Percentiles rank a stretch among this genome's conserved stretches.
Evolutionary conservation across 2,113 vertebrate species (phyloP).

Genomic region (Gorsachius goisagi): DNA sequence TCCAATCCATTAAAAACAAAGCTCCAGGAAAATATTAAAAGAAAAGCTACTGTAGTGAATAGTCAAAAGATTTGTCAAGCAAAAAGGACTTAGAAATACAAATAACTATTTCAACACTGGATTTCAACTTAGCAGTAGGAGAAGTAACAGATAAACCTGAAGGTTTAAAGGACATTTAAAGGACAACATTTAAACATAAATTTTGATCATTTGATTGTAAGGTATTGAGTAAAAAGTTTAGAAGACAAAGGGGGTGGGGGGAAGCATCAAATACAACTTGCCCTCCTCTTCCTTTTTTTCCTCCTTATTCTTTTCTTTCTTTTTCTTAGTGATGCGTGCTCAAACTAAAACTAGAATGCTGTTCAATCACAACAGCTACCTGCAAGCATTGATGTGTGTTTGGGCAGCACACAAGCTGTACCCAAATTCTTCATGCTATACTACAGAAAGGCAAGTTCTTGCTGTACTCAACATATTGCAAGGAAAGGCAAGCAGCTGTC

Average conservation of each 20-base stretch:
- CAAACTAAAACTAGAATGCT: not conserved
- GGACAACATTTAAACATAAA: not conserved
- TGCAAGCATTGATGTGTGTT: rapidly evolving
- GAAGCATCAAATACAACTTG: not conserved
- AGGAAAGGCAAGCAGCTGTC: not conserved
- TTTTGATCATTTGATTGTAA: not conserved
- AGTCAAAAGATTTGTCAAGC: not conserved
- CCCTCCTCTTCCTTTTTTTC: not conserved
- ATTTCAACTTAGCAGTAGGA: not conserved
- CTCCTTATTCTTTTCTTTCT: not conserved
- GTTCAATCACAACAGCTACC: not conserved
- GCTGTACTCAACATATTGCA: not conserved
- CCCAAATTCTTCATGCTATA: not conserved
- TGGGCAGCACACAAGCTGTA: not conserved
- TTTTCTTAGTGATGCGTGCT: not conserved
- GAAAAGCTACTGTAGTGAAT: not conserved
- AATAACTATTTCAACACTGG: not conserved
- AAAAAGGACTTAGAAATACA: not conserved
- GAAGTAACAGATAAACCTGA: not conserved
- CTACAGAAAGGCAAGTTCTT: not conserved
- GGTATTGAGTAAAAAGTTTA: not conserved
- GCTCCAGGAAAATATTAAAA: not conserved
- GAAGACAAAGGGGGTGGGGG: not conserved
- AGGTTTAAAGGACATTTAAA: not conserved
- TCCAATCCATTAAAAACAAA: not conserved